A percentile compares a stretch with the other conserved stretches of the same genome.
Conservation (phyloP, 2,888 invertebrate genomes). For the Metellina segmentata region DNA sequence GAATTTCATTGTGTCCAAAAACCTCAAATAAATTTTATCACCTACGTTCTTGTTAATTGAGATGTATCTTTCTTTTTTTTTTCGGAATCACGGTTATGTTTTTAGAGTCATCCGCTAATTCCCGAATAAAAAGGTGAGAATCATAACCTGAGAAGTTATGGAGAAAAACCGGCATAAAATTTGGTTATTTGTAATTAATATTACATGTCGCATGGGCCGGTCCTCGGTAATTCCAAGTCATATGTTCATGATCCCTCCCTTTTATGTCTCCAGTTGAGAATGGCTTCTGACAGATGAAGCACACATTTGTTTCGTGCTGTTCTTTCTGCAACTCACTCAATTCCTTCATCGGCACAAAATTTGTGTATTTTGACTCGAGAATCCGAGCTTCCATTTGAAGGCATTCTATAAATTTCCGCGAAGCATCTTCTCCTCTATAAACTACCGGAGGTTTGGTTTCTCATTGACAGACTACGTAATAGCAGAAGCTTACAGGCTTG, state of each 20-base stretch:
- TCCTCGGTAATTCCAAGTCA: neutral
- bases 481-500: neutral
- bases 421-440: constrained; percentile 18
- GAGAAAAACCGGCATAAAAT: constrained; percentile 3
- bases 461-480: neutral
- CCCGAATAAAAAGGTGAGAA: neutral
- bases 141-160: constrained; percentile 7
- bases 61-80: neutral
- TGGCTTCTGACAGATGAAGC: neutral
- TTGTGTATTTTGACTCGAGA: neutral
- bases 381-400: neutral
- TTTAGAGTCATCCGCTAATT: neutral
- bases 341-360: neutral
- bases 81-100: neutral
- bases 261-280: neutral
- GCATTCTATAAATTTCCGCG: neutral
- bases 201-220: neutral
- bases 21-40: neutral
- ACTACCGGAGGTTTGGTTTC: neutral
- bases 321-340: neutral
- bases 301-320: neutral
- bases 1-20: neutral
- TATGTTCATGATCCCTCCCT: constrained; percentile 7
- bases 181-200: neutral
- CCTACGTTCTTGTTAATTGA: constrained; percentile 37